Conservation (phyloP, 2,113 vertebrate species). For the Perca fluviatilis region DNA sequence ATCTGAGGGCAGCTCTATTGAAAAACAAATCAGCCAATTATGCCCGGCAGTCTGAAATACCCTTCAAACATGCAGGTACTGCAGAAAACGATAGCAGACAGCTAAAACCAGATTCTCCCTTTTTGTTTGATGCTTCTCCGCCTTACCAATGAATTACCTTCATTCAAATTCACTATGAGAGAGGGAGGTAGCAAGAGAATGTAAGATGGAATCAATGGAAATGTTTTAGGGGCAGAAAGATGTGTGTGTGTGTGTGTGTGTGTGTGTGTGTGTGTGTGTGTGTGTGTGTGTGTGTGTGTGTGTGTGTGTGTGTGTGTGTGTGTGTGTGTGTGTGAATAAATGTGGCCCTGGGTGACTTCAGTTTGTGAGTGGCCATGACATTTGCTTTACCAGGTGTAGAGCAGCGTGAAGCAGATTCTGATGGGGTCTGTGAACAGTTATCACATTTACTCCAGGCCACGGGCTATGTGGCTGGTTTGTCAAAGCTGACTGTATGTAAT, state of each 20-base stretch:
- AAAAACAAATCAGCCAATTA: constrained; percentile 31
- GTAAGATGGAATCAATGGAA: constrained; percentile 37
- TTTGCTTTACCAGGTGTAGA: constrained; percentile 73
- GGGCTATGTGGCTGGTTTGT: constrained; percentile 56
- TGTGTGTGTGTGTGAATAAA: constrained; percentile 28
- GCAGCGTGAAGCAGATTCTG: constrained; percentile 71
- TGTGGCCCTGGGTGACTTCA: constrained; percentile 54
- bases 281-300: not conserved
- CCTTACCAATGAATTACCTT: constrained; percentile 20
- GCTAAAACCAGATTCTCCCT: not conserved
- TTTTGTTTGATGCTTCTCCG: constrained; percentile 36
- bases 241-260: constrained; percentile 11
- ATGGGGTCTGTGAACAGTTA: constrained; percentile 73
- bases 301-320: constrained; percentile 30
- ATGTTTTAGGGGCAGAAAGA: constrained; percentile 37
- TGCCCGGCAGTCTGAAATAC: not conserved
- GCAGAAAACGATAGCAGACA: not conserved
- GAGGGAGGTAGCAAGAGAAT: constrained; percentile 3
- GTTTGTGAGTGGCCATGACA: constrained; percentile 71
- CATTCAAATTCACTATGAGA: constrained; percentile 29
- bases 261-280: no score
- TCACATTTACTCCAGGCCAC: constrained; percentile 73
- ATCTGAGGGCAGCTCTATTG: not conserved
- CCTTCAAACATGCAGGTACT: not conserved
- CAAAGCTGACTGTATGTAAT: constrained; percentile 54